phyloP scores from a whole-genome alignment of 2,888 invertebrate genomes.

The Epinotia brunnichana region DNA sequence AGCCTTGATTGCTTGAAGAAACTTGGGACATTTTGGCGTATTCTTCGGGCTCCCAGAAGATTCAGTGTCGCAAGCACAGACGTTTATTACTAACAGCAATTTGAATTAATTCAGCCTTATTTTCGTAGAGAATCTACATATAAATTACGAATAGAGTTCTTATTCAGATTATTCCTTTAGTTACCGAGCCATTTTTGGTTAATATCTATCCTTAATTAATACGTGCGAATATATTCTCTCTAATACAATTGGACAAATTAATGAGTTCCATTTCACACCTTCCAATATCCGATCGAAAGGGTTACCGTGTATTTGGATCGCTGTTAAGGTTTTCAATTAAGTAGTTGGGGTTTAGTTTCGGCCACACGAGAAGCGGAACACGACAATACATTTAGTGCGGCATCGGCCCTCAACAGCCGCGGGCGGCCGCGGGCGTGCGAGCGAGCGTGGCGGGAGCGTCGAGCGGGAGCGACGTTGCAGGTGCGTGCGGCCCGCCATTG shows the following conservation, averaged over 20 bases:
- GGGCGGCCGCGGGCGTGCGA: conserved; percentile 49
- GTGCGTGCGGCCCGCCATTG: conserved; percentile 62
- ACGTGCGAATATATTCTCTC: conserved; percentile 27
- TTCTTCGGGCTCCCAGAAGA: conserved; percentile 82
- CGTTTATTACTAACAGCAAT: conserved; percentile 78
- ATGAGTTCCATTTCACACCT: conserved; percentile 63
- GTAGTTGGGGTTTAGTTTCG: conserved; percentile 77
- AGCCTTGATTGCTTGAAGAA: conserved; percentile 84
- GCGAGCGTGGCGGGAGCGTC: conserved; percentile 52
- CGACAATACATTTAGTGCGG: conserved; percentile 78
- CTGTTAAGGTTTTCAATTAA: conserved; percentile 81
- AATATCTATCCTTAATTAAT: conserved; percentile 25
- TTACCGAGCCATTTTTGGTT: conserved; percentile 1
- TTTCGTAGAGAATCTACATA: conserved; percentile 55
- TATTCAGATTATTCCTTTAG: conserved; percentile 17
- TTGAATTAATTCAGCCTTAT: conserved; percentile 76
- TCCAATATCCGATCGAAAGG: conserved; percentile 73
- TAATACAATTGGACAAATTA: conserved; percentile 56
- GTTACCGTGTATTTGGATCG: conserved; percentile 76
- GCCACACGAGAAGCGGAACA: conserved; percentile 75
- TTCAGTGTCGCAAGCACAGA: conserved; percentile 76
- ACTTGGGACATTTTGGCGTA: conserved; percentile 83
- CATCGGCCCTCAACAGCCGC: conserved; percentile 35
- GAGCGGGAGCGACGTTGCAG: conserved; percentile 49
- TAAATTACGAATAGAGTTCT: conserved; percentile 33